A percentile compares a stretch with the other conserved stretches of the same genome.
phyloP scores from a whole-genome alignment of 2,113 vertebrate genomes.

The Anolis carolinensis region DNA sequence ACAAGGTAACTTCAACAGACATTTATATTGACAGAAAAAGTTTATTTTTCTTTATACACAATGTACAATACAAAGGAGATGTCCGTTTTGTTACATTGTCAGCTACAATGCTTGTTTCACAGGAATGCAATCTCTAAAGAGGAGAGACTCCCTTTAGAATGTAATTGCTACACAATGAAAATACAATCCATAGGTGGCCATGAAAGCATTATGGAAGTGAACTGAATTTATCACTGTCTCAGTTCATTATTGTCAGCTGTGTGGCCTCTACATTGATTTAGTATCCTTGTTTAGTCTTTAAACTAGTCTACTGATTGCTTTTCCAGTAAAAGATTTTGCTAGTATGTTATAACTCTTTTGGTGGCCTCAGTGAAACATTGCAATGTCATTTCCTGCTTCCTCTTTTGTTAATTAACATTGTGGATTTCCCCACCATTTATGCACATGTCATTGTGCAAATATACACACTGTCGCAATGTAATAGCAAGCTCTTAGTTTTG shows the following conservation, averaged over 20 bases:
- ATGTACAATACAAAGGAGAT: neutral
- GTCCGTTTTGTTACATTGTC: neutral
- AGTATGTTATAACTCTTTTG: neutral
- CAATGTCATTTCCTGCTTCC: neutral
- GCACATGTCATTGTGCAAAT: no score
- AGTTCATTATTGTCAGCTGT: neutral
- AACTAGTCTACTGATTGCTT: neutral
- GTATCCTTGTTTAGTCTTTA: neutral
- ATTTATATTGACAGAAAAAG: neutral
- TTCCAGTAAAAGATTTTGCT: neutral
- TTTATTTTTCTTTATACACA: neutral
- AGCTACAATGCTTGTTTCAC: neutral
- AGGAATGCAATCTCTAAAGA: neutral
- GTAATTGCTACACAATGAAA: neutral
- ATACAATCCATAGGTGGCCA: neutral
- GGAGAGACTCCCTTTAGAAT: slow-evolving; percentile 9
- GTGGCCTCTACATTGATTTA: neutral
- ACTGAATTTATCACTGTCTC: neutral
- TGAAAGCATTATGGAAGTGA: slow-evolving; percentile 23
- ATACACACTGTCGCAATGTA: neutral
- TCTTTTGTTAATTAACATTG: neutral
- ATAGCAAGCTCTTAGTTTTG: neutral
- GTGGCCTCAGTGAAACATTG: neutral
- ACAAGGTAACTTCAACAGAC: neutral
- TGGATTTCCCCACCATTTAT: neutral